Percentiles rank a stretch among this genome's conserved stretches.
Conservation (phyloP, 1,140 invertebrate species). For the Drosophila bocki region DNA sequence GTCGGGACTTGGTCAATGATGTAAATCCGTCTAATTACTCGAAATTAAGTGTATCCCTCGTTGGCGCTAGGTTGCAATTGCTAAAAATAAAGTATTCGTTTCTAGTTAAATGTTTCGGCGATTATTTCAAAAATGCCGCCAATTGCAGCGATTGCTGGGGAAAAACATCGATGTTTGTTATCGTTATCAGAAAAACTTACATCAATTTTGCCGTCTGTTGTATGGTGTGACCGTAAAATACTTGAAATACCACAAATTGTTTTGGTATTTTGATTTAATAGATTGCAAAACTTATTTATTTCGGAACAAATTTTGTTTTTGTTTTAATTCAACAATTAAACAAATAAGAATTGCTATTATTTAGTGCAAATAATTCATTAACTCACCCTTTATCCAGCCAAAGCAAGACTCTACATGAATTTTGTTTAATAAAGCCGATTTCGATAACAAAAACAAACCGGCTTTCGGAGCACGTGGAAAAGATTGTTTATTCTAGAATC, state of each 20-base stretch:
- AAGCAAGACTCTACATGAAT: no score
- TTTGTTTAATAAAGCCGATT: background rate
- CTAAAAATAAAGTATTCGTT: conserved; percentile 28
- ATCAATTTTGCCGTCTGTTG: no score
- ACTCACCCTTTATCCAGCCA: background rate
- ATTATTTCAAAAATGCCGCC: conserved; percentile 28
- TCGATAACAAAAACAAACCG: background rate
- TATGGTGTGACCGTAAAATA: background rate
- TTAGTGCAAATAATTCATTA: background rate
- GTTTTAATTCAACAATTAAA: background rate
- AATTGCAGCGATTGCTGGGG: background rate
- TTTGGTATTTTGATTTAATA: background rate
- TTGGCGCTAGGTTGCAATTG: background rate
- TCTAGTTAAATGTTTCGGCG: background rate
- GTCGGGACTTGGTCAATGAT: conserved; percentile 48
- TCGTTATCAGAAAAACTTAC: background rate
- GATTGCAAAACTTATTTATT: background rate
- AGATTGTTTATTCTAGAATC: conserved; percentile 18
- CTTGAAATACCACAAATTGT: background rate
- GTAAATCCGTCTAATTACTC: conserved; percentile 45
- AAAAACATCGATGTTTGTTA: background rate
- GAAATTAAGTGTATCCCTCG: conserved; percentile 20
- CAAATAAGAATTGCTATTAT: background rate
- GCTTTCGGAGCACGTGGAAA: conserved; percentile 25
- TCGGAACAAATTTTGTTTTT: background rate